Evolutionary conservation across 2,888 invertebrate genomes (phyloP), one percentile per base, ranked within the genome.

Genomic region (Drosophila rellima): DNA sequence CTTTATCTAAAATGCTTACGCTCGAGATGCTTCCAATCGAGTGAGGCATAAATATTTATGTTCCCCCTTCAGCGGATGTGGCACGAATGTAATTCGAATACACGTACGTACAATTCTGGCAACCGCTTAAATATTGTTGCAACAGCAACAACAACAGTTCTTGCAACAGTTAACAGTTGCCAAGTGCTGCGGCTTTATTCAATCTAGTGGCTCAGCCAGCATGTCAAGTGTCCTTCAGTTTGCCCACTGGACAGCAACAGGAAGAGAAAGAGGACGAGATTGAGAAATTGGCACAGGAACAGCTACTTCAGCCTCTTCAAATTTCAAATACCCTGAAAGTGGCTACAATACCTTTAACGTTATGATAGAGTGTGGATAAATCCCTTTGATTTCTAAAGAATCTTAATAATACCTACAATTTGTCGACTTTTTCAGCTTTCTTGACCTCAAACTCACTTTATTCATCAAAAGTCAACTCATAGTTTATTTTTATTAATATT

Each of bases 1-100:
- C 73, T 86, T 92, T 92, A 92, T 92, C 91, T 92, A 79, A 83
- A 90, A 91, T 87, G 90, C 89, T 92, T 91, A 90, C 92, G 85
- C 92, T 88, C 91, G 88, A 74, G 78, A 82, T 74, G 82, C 80
- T 85, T 76, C 82, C 74, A 88, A 82, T 86, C 78, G 82, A 73
- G 63, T 77, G 82, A 71, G 55, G 67, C 90, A 89, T 89, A 85
- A 88, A 83, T 89, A 83, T 89, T 89, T 85, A 89, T 85, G 82
- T 61, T 69, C 57, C 13, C 29, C 57, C 65, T 42, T 42, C 57
- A 63, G 37, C 54, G 61, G 45, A 62, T 59, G 61, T 61, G 45
- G 40, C 61, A 44, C 47, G 42, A 45, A 33, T 44, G 39, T 56
- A 39, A 55, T 39, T 13, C 56, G 37, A 64, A 69, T 37, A 51